These are phyloP conservation scores for Castor canadensis DNA, from an alignment of 2,113 vertebrate species.

Conservation along the genomic window DNA sequence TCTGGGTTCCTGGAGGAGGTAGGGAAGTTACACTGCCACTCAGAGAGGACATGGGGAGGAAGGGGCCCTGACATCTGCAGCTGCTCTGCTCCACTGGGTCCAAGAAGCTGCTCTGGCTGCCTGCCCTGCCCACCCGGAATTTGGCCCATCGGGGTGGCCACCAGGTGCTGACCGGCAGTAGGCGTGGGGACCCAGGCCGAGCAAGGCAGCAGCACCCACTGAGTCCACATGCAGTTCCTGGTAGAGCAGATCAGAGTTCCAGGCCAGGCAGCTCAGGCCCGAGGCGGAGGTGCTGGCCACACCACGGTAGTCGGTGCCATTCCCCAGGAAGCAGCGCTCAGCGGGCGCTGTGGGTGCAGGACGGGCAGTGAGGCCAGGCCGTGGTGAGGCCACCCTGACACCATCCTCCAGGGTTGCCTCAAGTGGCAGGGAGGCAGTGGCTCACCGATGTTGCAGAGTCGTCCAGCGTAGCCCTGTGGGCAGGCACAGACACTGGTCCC, in stretches of 20 bases:
- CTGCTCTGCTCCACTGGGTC: no score
- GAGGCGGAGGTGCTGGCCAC: slow-evolving; percentile 82
- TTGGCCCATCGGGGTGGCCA: rapidly evolving
- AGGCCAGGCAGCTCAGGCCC: slow-evolving; percentile 89
- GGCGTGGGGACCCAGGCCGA: slow-evolving; percentile 90
- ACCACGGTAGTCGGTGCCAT: slow-evolving; percentile 89
- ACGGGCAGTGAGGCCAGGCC: rapidly evolving
- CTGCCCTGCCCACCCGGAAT: rapidly evolving
- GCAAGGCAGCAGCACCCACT: slow-evolving; percentile 75
- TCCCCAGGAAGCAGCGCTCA: slow-evolving; percentile 85
- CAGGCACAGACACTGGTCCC: slow-evolving; percentile 89
- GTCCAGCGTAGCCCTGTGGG: slow-evolving; percentile 83
- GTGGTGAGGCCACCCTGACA: rapidly evolving
- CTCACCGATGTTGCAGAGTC: slow-evolving; percentile 92
- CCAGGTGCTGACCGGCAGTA: slow-evolving; percentile 91
- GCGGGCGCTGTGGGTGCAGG: slow-evolving; percentile 79
- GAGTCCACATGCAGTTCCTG: slow-evolving; percentile 88
- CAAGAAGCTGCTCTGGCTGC: rapidly evolving
- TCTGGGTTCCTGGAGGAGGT: slow-evolving; percentile 91
- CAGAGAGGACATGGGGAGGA: no score
- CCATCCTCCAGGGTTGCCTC: neutral
- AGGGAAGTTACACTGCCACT: rapidly evolving
- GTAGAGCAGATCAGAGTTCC: slow-evolving; percentile 92
- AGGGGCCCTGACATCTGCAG: neutral
- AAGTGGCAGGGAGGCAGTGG: rapidly evolving